Conservation (phyloP, 2,797 vertebrate genomes). For the Mallotus villosus region DNA sequence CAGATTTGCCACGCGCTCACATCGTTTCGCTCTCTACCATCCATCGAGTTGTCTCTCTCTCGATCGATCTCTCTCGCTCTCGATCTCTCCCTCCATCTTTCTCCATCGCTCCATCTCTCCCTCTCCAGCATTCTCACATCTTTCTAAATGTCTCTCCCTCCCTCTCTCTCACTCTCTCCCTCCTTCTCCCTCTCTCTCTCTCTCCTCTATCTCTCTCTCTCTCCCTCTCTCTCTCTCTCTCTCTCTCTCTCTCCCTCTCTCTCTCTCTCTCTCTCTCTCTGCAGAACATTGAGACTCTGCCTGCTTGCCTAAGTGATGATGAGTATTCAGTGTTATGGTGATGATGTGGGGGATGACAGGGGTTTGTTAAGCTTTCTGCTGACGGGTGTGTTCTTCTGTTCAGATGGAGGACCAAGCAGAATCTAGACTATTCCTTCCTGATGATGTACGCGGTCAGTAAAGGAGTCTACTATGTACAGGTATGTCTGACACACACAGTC, state of each 20-base stretch:
- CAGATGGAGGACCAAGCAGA: constrained; percentile 99
- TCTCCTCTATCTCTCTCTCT: background rate
- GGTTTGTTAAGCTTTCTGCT: background rate
- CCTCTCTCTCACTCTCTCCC: background rate
- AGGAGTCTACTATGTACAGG: constrained; percentile 97
- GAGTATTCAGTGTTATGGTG: no score
- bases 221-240: no score
- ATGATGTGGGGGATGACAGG: no score
- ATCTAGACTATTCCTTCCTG: constrained; percentile 97
- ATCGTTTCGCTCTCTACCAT: background rate
- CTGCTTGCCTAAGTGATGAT: no score
- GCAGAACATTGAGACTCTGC: no score
- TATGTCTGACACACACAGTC: constrained; percentile 50
- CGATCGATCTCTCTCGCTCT: background rate
- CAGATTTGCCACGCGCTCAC: no score
- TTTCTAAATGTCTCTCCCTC: background rate
- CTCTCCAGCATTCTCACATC: background rate
- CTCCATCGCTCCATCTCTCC: background rate
- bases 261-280: no score
- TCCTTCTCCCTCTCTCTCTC: background rate
- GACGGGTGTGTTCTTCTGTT: constrained; percentile 52
- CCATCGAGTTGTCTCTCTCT: background rate
- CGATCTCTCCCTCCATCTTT: background rate
- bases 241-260: no score
- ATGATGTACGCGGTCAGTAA: constrained; percentile 99